Evolutionary conservation across 2,113 vertebrate species (phyloP), one percentile per base, ranked within the genome.

Genomic region (Petrocephalus microphthalmus): DNA sequence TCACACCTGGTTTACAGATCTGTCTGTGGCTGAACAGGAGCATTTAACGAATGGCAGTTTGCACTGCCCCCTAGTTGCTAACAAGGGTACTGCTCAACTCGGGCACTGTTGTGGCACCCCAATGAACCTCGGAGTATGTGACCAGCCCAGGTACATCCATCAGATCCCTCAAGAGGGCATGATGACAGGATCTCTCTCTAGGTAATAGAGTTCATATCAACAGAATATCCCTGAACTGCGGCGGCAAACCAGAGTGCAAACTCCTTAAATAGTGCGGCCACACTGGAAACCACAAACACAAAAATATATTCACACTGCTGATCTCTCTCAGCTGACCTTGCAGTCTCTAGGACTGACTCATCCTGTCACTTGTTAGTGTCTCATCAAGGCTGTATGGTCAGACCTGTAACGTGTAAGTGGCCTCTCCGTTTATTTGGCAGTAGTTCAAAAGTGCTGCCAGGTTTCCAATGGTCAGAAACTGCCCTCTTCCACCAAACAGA

Each of bases 1-100:
- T n/a, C 2, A 2, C 57, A 2, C 57, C 57, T 64, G 10, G n/a
- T 64, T 89, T 89, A 90, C 88, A 60, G 64, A 74, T 37, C 88
- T 89, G 85, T 88, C 85, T 88, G 85, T 60, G 42, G 2, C 51
- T 11, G 20, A 88, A 53, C 25, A 83, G 64, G 53, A 47, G 33
- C 33, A 15, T 49, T 52, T 87, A 74, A 81, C 49, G 78, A 85
- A 47, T 47, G 7, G n/a, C 57, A 51, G 84, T 45, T 85, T 87
- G 53, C 56, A 85, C 85, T 89, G 86, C 74, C 20, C 85, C 78
- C 83, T 60, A 57, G 33, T 29, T 17, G 53, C 22, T 25, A n/a
- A 60, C 17, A 10, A 82, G 71, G 51, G 49, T 88, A 56, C 7
- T 81, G 74, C 60, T 86, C 22, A 25, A 37, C 71, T 42, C 0